Conservation (phyloP, 2,797 vertebrate species). For the Cercopithecus diana region DNA sequence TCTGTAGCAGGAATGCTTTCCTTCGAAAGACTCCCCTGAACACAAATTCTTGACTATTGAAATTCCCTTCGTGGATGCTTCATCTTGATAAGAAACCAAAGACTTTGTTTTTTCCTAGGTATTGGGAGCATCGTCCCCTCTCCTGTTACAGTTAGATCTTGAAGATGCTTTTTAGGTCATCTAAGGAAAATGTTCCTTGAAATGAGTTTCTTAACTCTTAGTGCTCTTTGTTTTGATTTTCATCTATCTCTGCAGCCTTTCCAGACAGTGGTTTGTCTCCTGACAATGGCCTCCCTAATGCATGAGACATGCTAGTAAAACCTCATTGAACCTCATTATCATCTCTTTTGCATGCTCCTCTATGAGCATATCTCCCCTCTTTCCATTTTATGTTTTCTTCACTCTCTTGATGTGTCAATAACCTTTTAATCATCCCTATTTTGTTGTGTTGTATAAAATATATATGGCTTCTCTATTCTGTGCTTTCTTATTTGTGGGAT, state of each 20-base stretch:
- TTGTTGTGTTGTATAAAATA: constrained; percentile 73
- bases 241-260: constrained; percentile 67
- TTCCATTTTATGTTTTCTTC: background rate
- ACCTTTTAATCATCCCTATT: constrained; percentile 59
- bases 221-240: constrained; percentile 54
- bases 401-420: constrained; percentile 56
- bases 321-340: constrained; percentile 18
- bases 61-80: background rate
- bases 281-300: constrained; percentile 40
- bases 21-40: background rate
- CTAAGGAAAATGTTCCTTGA: constrained; percentile 62
- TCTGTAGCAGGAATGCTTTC: background rate
- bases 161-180: constrained; percentile 56
- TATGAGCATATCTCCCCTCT: background rate
- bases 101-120: background rate
- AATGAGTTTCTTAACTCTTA: constrained; percentile 63
- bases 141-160: constrained; percentile 52
- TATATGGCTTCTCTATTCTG: constrained; percentile 62
- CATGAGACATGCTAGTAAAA: constrained; percentile 34
- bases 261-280: constrained; percentile 55
- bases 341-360: constrained; percentile 64
- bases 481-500: constrained; percentile 42
- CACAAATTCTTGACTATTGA: background rate
- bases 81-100: background rate
- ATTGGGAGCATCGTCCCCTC: background rate